These are phyloP conservation scores for Drosophila pegasa DNA, from an alignment of 2,888 invertebrate genomes.

Conservation along the genomic window DNA sequence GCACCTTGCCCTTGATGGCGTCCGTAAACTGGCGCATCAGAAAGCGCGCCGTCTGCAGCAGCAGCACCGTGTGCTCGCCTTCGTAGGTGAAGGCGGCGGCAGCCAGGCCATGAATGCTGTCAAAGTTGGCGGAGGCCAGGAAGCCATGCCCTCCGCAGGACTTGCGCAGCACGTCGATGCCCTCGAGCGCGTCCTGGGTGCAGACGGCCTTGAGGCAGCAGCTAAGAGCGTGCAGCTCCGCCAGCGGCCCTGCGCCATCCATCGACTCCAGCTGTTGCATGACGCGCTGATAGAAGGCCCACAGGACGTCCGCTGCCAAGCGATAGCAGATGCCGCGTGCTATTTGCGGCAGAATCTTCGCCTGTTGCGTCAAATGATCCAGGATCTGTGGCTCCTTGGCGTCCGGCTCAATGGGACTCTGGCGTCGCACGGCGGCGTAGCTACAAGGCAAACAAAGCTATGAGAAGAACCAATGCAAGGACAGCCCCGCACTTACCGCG, in stretches of 20 bases:
- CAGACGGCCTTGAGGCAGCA: conserved; percentile 96
- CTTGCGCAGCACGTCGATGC: conserved; percentile 93
- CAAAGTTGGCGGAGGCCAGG: conserved; percentile 93
- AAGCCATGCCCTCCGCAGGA: conserved; percentile 98
- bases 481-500: conserved; percentile 86
- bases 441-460: conserved; percentile 37
- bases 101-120: conserved; percentile 91
- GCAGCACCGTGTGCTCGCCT: conserved; percentile 97
- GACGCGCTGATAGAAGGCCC: conserved; percentile 93
- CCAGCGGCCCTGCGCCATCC: conserved; percentile 85
- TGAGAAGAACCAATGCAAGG: too few species aligned
- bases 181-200: conserved; percentile 89
- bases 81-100: conserved; percentile 97
- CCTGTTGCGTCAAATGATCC: conserved; percentile 97
- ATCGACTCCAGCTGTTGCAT: conserved; percentile 90
- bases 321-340: conserved; percentile 92
- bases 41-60: conserved; percentile 94
- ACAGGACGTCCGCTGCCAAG: conserved; percentile 91
- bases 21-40: conserved; percentile 91
- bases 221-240: conserved; percentile 94
- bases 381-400: conserved; percentile 94
- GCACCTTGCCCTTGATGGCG: conserved; percentile 86
- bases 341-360: conserved; percentile 93
- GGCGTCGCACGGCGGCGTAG: conserved; percentile 93
- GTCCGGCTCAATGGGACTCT: conserved; percentile 92